These are phyloP conservation scores for Paramisgurnus dabryanus DNA, from an alignment of 2,113 vertebrate species.

Conservation along the genomic window DNA sequence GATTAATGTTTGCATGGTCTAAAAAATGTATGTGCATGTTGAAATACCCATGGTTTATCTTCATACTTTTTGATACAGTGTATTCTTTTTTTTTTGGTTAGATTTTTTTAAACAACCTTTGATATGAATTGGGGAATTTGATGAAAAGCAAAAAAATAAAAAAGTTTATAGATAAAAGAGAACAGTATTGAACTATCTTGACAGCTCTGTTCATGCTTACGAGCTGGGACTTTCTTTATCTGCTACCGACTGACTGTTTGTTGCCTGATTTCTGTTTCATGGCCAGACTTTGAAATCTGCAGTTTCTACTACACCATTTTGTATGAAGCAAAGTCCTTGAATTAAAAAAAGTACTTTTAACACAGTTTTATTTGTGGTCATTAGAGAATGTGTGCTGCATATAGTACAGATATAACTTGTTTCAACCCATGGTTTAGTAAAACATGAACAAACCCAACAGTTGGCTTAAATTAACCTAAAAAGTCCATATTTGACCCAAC, in stretches of 20 bases:
- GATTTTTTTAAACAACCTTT: constrained; percentile 92
- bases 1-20: constrained; percentile 92
- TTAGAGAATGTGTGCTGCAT: background rate
- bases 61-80: constrained; percentile 95
- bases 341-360: constrained; percentile 76
- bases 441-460: too few species aligned
- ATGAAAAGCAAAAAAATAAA: constrained; percentile 78
- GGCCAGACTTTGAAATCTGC: constrained; percentile 92
- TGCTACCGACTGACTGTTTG: constrained; percentile 82
- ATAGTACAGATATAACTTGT: too few species aligned
- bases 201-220: constrained; percentile 75
- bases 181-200: constrained; percentile 71
- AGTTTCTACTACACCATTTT: constrained; percentile 97
- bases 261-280: constrained; percentile 87
- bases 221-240: constrained; percentile 73
- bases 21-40: constrained; percentile 90
- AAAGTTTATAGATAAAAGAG: constrained; percentile 65
- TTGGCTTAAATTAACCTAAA: too few species aligned
- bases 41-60: constrained; percentile 78
- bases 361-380: constrained; percentile 18
- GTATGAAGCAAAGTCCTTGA: constrained; percentile 96
- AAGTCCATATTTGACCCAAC: too few species aligned
- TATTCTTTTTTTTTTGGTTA: constrained; percentile 82
- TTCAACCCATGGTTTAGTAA: too few species aligned
- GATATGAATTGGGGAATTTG: constrained; percentile 90